A percentile compares a stretch with the other conserved stretches of the same genome.
These are phyloP conservation scores for Neoscelio sp. DNA, from an alignment of 2,888 invertebrate genomes.

Conservation along the genomic window DNA sequence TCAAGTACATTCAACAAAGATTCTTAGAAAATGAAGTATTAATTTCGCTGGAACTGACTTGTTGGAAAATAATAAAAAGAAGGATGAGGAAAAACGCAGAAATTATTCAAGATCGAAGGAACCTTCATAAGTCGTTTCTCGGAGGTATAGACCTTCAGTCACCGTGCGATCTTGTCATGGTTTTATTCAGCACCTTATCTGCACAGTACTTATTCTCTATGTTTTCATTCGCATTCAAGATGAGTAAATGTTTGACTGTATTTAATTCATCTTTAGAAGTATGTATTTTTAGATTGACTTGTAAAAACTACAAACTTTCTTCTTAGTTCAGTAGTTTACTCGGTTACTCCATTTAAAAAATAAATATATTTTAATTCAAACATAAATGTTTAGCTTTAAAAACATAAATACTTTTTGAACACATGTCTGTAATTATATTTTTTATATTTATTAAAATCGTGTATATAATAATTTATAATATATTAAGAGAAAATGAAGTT, in stretches of 20 bases:
- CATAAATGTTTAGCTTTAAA: too few relatives aligned
- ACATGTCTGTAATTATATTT: too few relatives aligned
- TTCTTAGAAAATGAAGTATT: not conserved
- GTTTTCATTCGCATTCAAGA: slow-evolving; percentile 3
- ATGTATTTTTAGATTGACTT: too few relatives aligned
- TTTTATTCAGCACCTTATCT: slow-evolving; percentile 71
- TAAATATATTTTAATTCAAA: too few relatives aligned
- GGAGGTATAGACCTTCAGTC: slow-evolving; percentile 54
- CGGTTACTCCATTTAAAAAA: too few relatives aligned
- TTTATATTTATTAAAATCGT: too few relatives aligned
- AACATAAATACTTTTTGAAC: too few relatives aligned
- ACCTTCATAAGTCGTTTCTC: slow-evolving; percentile 52
- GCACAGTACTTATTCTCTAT: slow-evolving; percentile 61
- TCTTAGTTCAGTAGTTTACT: too few relatives aligned
- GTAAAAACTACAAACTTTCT: too few relatives aligned
- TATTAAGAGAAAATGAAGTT: too few relatives aligned
- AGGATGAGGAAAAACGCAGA: slow-evolving; percentile 49
- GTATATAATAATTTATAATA: too few relatives aligned
- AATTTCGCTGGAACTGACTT: slow-evolving; percentile 18
- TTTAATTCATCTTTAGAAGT: not conserved
- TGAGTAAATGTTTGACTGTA: not conserved
- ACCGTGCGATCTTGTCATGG: slow-evolving; percentile 48
- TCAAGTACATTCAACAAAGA: not conserved
- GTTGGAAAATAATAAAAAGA: slow-evolving; percentile 42
- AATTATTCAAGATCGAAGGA: slow-evolving; percentile 67